Conservation (phyloP, 1,140 invertebrate species). For the Melanaphis sacchari region DNA sequence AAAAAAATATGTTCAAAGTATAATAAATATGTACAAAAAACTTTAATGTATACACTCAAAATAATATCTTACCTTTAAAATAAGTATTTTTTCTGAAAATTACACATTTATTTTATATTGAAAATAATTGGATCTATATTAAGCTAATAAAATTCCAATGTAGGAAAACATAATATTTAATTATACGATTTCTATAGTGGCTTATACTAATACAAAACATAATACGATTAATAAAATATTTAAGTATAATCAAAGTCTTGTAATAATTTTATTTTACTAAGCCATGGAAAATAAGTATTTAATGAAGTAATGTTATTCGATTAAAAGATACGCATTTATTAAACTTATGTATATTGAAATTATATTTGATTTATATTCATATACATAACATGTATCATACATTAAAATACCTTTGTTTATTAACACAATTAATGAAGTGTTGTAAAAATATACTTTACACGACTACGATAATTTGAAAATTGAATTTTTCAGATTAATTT, state of each 20-base stretch:
- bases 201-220: too few relatives aligned
- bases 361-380: background rate
- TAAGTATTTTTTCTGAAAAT: background rate
- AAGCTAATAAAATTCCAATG: background rate
- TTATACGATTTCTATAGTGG: too few relatives aligned
- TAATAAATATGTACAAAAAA: background rate
- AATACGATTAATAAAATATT: background rate
- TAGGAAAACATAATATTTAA: background rate
- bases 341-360: background rate
- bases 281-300: background rate
- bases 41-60: background rate
- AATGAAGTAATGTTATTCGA: background rate
- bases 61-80: background rate
- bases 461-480: background rate
- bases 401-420: background rate
- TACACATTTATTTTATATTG: background rate
- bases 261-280: background rate
- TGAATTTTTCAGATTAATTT: background rate
- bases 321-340: background rate
- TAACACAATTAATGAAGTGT: background rate
- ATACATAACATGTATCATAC: background rate
- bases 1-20: background rate
- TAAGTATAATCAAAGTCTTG: background rate
- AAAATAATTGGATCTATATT: background rate
- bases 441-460: background rate